Conservation (phyloP, 2,888 invertebrate genomes). For the Harpalus rubripes region DNA sequence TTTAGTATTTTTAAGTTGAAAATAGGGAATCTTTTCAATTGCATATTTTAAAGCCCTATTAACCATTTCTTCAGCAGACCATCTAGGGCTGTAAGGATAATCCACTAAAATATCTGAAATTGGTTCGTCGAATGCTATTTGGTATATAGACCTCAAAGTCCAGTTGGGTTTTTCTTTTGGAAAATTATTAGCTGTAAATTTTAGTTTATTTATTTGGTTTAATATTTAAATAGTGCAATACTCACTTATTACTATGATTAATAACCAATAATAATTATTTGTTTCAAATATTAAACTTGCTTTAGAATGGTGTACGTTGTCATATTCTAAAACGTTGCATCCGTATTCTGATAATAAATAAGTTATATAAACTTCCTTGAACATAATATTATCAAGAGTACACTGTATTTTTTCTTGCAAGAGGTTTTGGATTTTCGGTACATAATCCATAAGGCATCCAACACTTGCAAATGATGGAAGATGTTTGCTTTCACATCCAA, state of each 20-base stretch:
- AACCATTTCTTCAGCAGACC: slow-evolving; percentile 73
- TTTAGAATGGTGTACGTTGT: slow-evolving; percentile 76
- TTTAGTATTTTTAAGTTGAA: slow-evolving; percentile 37
- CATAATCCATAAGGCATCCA: slow-evolving; percentile 79
- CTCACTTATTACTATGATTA: slow-evolving; percentile 76
- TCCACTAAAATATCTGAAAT: slow-evolving; percentile 70
- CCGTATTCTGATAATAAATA: slow-evolving; percentile 76
- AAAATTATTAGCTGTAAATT: slow-evolving; percentile 76
- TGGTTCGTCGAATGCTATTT: slow-evolving; percentile 71
- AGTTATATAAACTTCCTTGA: slow-evolving; percentile 77
- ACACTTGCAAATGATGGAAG: slow-evolving; percentile 77
- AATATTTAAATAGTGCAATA: not conserved
- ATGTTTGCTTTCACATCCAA: slow-evolving; percentile 68
- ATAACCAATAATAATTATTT: slow-evolving; percentile 82
- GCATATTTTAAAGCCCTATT: slow-evolving; percentile 72
- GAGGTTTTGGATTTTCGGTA: slow-evolving; percentile 79
- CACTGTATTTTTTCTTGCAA: slow-evolving; percentile 79
- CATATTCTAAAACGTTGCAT: slow-evolving; percentile 78
- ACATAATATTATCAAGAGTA: slow-evolving; percentile 74
- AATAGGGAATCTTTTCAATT: slow-evolving; percentile 28
- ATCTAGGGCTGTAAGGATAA: slow-evolving; percentile 74
- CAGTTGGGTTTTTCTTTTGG: slow-evolving; percentile 80
- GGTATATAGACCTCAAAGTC: slow-evolving; percentile 81
- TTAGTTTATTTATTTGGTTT: not conserved
- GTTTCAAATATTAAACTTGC: slow-evolving; percentile 82